phyloP scores from a whole-genome alignment of 2,113 vertebrate species.

The Tenebrosternarchus preto region DNA sequence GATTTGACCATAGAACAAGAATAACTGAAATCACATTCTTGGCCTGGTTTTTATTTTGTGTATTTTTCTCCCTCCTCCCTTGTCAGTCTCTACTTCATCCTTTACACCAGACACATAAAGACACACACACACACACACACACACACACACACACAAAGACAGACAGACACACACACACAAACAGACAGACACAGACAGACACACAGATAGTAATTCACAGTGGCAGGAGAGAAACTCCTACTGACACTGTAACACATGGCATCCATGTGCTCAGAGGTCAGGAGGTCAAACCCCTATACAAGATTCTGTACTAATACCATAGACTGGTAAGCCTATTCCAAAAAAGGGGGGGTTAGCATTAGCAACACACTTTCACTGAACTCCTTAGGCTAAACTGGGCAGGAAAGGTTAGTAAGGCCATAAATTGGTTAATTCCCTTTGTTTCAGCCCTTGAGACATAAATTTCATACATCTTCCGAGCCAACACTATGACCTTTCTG shows the following conservation, averaged over 20 bases:
- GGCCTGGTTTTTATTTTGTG: neutral
- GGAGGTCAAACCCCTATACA: neutral
- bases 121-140: too few species aligned
- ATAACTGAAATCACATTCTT: neutral
- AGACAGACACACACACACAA: constrained; percentile 8
- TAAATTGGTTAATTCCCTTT: neutral
- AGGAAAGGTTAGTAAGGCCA: neutral
- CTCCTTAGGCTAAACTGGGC: neutral
- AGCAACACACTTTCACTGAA: neutral
- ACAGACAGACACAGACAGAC: constrained; percentile 7
- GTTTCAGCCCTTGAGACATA: neutral
- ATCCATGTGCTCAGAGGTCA: neutral
- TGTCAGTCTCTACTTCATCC: neutral
- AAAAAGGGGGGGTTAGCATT: neutral
- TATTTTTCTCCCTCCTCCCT: neutral
- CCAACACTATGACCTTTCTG: neutral
- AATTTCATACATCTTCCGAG: neutral
- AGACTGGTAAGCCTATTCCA: neutral
- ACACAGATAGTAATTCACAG: constrained; percentile 2
- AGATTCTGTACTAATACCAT: too few species aligned
- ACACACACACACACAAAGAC: neutral
- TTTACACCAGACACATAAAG: too few species aligned
- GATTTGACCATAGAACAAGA: constrained; percentile 1
- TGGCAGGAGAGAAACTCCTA: neutral
- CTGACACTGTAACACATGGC: too few species aligned